A percentile compares a stretch with the other conserved stretches of the same genome.
These are phyloP conservation scores for Poeciliopsis gracilis DNA, from an alignment of 2,797 vertebrate species.

Conservation along the genomic window DNA sequence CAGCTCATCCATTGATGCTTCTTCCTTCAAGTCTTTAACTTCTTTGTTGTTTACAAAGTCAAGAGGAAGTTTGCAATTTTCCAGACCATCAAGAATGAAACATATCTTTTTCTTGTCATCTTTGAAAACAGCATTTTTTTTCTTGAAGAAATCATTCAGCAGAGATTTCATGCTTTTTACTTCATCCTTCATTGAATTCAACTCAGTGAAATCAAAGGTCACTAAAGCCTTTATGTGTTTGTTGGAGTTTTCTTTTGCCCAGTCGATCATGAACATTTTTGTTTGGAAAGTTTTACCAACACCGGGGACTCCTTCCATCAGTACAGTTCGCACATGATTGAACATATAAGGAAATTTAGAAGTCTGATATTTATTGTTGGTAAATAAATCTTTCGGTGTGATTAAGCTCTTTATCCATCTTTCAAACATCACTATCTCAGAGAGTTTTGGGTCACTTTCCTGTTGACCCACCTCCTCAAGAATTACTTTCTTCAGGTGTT, in stretches of 20 bases:
- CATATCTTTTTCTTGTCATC: slow-evolving; percentile 30
- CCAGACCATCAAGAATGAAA: slow-evolving; percentile 70
- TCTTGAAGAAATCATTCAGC: neutral
- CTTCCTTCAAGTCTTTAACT: slow-evolving; percentile 6
- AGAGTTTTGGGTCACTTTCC: no score
- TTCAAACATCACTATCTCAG: no score
- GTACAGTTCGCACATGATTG: neutral
- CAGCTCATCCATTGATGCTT: slow-evolving; percentile 20
- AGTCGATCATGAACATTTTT: slow-evolving; percentile 27
- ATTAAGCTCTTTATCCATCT: no score
- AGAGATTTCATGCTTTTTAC: slow-evolving; percentile 39
- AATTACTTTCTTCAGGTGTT: no score
- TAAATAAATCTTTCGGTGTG: neutral
- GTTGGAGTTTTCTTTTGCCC: slow-evolving; percentile 6
- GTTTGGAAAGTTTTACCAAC: slow-evolving; percentile 63
- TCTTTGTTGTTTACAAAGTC: slow-evolving; percentile 42
- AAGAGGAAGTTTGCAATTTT: slow-evolving; percentile 54
- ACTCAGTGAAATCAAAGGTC: slow-evolving; percentile 40
- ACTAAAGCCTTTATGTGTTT: slow-evolving; percentile 19
- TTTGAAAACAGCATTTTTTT: neutral
- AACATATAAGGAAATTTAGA: accelerated
- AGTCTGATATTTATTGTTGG: no score
- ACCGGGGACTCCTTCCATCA: slow-evolving; percentile 45
- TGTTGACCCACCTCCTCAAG: no score
- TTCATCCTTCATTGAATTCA: slow-evolving; percentile 33